These are phyloP conservation scores for Alentia gelatinosa DNA, from an alignment of 2,888 invertebrate species.

Conservation along the genomic window DNA sequence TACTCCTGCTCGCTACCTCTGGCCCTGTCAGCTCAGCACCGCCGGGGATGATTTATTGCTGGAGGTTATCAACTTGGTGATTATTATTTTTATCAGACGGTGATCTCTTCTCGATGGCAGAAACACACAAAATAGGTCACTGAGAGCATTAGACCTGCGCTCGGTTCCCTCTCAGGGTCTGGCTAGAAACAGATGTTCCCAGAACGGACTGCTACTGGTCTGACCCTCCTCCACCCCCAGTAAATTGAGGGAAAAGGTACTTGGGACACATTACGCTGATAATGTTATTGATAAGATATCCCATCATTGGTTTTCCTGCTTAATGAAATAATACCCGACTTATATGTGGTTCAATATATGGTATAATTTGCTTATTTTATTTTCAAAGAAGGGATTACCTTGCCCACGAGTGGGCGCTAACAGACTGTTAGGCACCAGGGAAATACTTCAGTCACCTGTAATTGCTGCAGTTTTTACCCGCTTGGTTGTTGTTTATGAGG, in stretches of 20 bases:
- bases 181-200: constrained; percentile 28
- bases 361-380: too few species aligned
- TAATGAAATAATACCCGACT: background rate
- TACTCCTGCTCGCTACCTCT: background rate
- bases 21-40: background rate
- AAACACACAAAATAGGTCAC: constrained; percentile 48
- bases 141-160: constrained; percentile 25
- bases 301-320: background rate
- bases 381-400: too few species aligned
- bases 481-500: too few species aligned
- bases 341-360: too few species aligned
- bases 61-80: constrained; percentile 15
- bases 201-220: background rate
- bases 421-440: background rate
- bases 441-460: background rate
- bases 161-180: background rate
- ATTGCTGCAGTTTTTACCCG: background rate
- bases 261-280: background rate
- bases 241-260: constrained; percentile 24
- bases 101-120: constrained; percentile 40
- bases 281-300: constrained; percentile 29
- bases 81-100: constrained; percentile 35
- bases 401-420: background rate
- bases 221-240: constrained; percentile 8
- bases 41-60: background rate